Base-by-base conservation (phyloP, 2,113 vertebrate species). In the Coracopsis vasa region DNA sequence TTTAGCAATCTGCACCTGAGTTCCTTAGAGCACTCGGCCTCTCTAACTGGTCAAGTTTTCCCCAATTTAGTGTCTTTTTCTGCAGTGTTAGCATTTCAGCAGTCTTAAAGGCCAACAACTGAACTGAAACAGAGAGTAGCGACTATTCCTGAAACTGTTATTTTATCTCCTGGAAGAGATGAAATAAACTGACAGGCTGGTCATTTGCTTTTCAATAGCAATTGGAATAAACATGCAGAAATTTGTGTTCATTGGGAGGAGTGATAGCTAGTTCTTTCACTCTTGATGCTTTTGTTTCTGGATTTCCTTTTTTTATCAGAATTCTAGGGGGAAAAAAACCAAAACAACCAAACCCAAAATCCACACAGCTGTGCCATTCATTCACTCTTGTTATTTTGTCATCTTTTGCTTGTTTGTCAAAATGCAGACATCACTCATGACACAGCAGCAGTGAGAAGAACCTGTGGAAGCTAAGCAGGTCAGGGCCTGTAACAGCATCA, bases 291-390 rank as follows among this genome's bases (percentile, higher is more conserved):
- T 94, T 94, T 95, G 67, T 94, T 39, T 79, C 42, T 94, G 13
- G 37, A 87, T 78, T 91, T 92, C 15, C 42, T 79, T 61, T 94
- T 78, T 71, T 81, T 67, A 86, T 84, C 67, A 65, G 81, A 95
- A 95, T 89, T 81, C n/a, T 35, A 41, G 14, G 3, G 4, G 0
- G 1, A 14, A 33, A 33, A 11, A 35, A 35, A 58, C 1, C 54
- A 58, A 58, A 58, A 58, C 56, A 58, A 58, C 56, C 33, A 58
- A 58, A 58, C 56, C 21, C 13, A 58, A 58, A 25, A 1, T 1
- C 1, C 13, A 45, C 48, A 51, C 90, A 94, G 92, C 88, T 97
- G 92, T 53, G 53, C 53, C 44, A 80, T 93, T 94, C 48, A 92
- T 69, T 73, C 41, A 23, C 16, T 65, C 58, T 37, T 88, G 33